These are phyloP conservation scores for Smutsia gigantea DNA, from an alignment of 2,797 vertebrate species.

Conservation along the genomic window DNA sequence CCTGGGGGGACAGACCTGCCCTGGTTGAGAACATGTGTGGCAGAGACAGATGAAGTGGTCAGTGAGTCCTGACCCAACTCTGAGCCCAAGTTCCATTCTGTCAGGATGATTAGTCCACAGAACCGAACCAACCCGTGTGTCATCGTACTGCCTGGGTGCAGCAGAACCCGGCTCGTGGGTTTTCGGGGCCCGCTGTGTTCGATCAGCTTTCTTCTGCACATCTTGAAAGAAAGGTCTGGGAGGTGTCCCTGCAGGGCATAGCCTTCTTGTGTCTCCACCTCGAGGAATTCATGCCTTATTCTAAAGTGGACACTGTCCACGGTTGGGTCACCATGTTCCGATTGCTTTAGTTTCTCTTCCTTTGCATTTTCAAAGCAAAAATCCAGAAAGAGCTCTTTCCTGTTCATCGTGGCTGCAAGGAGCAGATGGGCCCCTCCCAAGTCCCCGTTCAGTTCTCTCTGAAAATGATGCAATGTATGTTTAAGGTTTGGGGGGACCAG, in stretches of 20 bases:
- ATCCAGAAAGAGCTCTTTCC: background rate
- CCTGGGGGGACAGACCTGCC: background rate
- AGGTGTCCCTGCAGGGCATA: background rate
- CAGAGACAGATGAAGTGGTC: background rate
- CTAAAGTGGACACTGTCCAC: background rate
- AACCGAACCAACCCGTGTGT: no score
- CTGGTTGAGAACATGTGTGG: background rate
- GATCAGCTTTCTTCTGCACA: background rate
- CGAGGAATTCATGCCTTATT: background rate
- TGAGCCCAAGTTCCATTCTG: background rate
- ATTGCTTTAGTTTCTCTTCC: background rate
- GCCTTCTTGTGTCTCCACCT: background rate
- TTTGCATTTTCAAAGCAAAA: background rate
- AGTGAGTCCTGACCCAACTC: background rate
- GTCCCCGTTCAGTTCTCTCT: background rate
- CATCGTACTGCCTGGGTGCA: fast-evolving
- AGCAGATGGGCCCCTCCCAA: background rate
- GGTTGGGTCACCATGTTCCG: background rate
- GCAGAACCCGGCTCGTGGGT: no score
- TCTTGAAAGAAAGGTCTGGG: background rate
- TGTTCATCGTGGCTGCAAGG: no score
- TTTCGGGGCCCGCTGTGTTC: no score
- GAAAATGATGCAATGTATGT: background rate
- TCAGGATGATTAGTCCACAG: no score
- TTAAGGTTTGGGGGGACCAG: background rate